These are phyloP conservation scores for Phyllostomus discolor DNA, from an alignment of 2,113 vertebrate species.

Conservation along the genomic window DNA sequence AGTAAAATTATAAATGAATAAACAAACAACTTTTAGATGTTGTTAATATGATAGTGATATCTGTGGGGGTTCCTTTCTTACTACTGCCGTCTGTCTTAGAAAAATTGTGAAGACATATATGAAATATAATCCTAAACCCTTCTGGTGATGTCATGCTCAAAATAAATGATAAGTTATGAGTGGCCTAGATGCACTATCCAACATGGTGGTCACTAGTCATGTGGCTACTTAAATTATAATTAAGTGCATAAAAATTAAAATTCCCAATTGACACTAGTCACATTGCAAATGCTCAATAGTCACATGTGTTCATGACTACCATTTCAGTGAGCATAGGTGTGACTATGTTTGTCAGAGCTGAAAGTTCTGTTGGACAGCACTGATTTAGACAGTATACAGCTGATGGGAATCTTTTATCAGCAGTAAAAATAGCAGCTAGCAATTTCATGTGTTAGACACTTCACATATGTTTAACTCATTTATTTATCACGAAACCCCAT, in stretches of 20 bases:
- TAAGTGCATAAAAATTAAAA: neutral
- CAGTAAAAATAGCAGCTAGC: neutral
- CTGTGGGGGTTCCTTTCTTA: neutral
- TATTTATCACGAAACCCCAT: neutral
- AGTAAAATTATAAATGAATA: neutral
- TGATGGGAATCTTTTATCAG: neutral
- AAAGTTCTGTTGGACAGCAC: neutral
- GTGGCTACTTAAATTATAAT: neutral
- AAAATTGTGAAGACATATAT: neutral
- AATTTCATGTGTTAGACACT: neutral
- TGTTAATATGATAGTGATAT: neutral
- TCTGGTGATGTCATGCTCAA: neutral
- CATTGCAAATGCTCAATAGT: neutral
- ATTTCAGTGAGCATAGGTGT: neutral
- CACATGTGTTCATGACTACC: neutral
- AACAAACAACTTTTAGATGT: neutral
- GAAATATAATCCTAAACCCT: neutral
- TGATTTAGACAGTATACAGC: neutral
- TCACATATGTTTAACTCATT: neutral
- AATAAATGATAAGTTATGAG: neutral
- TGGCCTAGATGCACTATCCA: neutral
- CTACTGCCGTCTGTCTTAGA: neutral
- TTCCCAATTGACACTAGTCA: neutral
- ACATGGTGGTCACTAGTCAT: neutral
- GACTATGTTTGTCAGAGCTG: neutral